Conservation (phyloP, 1,140 invertebrate species). For the Xylocopa sonorina region DNA sequence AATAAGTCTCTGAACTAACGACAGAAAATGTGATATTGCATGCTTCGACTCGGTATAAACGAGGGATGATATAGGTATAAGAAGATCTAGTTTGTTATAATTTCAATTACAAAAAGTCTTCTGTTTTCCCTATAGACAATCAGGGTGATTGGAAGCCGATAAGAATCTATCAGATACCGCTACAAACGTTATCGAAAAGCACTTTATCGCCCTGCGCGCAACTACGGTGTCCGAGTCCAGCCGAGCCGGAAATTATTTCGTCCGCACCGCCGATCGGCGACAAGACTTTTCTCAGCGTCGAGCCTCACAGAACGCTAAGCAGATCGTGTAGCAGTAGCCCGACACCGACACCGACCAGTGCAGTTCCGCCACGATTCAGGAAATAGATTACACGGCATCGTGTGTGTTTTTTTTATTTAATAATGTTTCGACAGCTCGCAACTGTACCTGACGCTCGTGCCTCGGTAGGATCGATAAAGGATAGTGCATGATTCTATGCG, state of each 20-base stretch:
- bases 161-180: slow-evolving; percentile 83
- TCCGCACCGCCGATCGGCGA: slow-evolving; percentile 63
- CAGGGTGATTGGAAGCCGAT: slow-evolving; percentile 79
- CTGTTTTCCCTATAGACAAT: slow-evolving; percentile 59
- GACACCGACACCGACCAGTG: slow-evolving; percentile 71
- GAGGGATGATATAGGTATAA: too few relatives aligned
- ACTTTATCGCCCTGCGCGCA: slow-evolving; percentile 64
- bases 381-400: slow-evolving; percentile 39
- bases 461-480: slow-evolving; percentile 33
- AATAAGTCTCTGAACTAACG: background rate
- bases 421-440: background rate
- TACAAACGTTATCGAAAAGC: slow-evolving; percentile 77
- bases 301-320: slow-evolving; percentile 76
- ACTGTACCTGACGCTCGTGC: slow-evolving; percentile 46
- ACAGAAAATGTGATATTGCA: too few relatives aligned
- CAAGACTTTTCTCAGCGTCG: slow-evolving; percentile 72
- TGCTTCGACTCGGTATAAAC: too few relatives aligned
- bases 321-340: slow-evolving; percentile 82
- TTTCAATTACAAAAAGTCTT: too few relatives aligned
- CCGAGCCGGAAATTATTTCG: slow-evolving; percentile 68
- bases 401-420: background rate
- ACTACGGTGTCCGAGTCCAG: slow-evolving; percentile 69
- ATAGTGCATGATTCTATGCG: slow-evolving; percentile 6
- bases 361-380: slow-evolving; percentile 38
- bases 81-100: too few relatives aligned